These are phyloP conservation scores for Andrena praecox DNA, from an alignment of 2,888 invertebrate genomes.

Conservation along the genomic window DNA sequence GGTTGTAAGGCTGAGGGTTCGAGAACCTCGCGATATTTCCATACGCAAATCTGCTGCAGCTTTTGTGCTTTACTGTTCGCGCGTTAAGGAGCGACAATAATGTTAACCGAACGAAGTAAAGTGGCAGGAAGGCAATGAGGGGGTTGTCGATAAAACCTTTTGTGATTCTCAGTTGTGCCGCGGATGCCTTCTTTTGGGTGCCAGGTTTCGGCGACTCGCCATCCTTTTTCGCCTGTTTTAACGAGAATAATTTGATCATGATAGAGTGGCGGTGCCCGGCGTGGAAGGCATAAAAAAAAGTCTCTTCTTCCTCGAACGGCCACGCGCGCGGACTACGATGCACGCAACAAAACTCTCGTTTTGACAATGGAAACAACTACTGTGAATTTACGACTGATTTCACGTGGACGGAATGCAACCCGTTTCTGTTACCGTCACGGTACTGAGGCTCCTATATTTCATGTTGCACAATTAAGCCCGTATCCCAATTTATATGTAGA, in stretches of 20 bases:
- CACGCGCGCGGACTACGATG: conserved; percentile 60
- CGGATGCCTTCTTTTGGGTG: conserved; percentile 96
- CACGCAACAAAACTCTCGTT: conserved; percentile 58
- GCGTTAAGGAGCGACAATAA: background rate
- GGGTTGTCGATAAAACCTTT: conserved; percentile 90
- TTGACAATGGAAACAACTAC: conserved; percentile 64
- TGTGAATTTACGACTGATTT: conserved; percentile 58
- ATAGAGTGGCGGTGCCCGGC: conserved; percentile 78
- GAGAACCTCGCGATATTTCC: background rate
- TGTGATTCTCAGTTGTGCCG: conserved; percentile 98
- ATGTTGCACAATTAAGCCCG: conserved; percentile 15
- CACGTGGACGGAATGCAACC: conserved; percentile 64
- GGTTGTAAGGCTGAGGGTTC: background rate
- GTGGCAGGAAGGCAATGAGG: conserved; percentile 6
- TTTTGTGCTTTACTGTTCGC: background rate
- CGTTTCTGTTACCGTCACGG: conserved; percentile 57
- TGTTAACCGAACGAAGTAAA: conserved; percentile 23
- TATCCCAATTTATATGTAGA: conserved; percentile 28
- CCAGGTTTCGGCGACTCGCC: conserved; percentile 93
- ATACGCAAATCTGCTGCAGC: background rate
- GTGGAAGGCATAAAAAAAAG: conserved; percentile 67
- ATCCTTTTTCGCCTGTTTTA: conserved; percentile 99
- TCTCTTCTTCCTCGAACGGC: conserved; percentile 59
- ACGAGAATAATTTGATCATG: conserved; percentile 99
- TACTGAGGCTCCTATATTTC: conserved; percentile 30